A percentile compares a stretch with the other conserved stretches of the same genome.
Evolutionary conservation across 2,797 vertebrate species (phyloP).

Genomic region (Gambusia yucatana): DNA sequence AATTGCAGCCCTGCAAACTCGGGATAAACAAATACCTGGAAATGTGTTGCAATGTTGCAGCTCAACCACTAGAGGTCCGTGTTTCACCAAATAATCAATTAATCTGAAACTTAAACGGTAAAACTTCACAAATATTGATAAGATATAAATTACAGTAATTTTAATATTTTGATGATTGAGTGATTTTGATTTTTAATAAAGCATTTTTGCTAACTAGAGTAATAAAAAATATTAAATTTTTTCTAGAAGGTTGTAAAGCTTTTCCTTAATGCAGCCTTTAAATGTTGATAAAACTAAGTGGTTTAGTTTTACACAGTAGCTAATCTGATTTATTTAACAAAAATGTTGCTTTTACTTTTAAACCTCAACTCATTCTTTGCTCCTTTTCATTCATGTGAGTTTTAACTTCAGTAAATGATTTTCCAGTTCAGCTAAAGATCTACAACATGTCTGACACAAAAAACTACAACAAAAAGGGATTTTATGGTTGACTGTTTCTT

Average conservation of each 20-base stretch:
- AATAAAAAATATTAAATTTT: not conserved
- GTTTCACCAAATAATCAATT: not conserved
- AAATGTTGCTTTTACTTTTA: not conserved
- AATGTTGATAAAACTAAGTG: not conserved
- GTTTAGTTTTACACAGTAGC: not conserved
- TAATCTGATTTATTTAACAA: not conserved
- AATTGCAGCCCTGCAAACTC: not conserved
- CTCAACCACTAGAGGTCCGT: constrained; percentile 27
- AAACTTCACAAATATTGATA: not conserved
- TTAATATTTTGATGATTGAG: not conserved
- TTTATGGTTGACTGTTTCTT: not conserved
- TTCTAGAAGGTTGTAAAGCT: not conserved
- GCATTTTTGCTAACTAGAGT: not conserved
- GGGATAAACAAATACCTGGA: not conserved
- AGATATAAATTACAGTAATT: not conserved
- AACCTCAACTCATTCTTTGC: not conserved
- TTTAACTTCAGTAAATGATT: not conserved
- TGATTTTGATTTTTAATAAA: not conserved
- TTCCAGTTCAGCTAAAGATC: not conserved
- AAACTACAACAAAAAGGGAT: not conserved
- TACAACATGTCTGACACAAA: not conserved
- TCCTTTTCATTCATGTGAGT: not conserved
- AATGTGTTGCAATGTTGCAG: not conserved
- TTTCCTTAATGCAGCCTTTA: not conserved
- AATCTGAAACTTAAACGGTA: not conserved